Evolutionary conservation across 2,113 vertebrate genomes (phyloP).

Genomic region (Peromyscus maniculatus): DNA sequence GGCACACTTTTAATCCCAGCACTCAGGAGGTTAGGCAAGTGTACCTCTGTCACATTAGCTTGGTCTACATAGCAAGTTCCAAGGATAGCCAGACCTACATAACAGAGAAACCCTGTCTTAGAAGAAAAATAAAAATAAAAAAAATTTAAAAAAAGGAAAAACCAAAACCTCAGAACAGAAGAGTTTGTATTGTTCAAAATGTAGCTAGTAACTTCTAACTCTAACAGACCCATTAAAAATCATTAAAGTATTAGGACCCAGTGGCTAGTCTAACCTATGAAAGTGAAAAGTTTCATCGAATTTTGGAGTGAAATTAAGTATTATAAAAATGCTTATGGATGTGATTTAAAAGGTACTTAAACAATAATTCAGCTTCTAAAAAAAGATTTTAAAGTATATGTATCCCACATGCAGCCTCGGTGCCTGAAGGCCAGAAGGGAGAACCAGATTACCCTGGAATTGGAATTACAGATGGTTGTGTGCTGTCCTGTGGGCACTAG

Average conservation of each 20-base stretch:
- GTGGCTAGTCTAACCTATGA: not conserved
- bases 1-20: not conserved
- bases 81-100: not conserved
- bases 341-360: not conserved
- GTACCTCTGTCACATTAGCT: not conserved
- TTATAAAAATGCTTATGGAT: slow-evolving; percentile 26
- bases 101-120: not conserved
- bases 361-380: slow-evolving; percentile 51
- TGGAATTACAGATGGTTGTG: not conserved
- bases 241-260: slow-evolving; percentile 21
- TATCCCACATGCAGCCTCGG: not conserved
- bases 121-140: not conserved
- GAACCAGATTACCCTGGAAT: not conserved
- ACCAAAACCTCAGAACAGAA: not conserved
- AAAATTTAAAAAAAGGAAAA: not conserved
- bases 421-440: not conserved
- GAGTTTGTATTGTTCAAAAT: not conserved
- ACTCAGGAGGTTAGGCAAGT: not conserved
- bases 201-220: not conserved
- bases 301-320: slow-evolving; percentile 58
- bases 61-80: not conserved
- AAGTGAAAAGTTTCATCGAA: slow-evolving; percentile 1
- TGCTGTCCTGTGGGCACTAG: not conserved
- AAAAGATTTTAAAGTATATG: not conserved
- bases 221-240: not conserved